These are phyloP conservation scores for Pluvialis apricaria DNA, from an alignment of 2,113 vertebrate species.

Conservation along the genomic window DNA sequence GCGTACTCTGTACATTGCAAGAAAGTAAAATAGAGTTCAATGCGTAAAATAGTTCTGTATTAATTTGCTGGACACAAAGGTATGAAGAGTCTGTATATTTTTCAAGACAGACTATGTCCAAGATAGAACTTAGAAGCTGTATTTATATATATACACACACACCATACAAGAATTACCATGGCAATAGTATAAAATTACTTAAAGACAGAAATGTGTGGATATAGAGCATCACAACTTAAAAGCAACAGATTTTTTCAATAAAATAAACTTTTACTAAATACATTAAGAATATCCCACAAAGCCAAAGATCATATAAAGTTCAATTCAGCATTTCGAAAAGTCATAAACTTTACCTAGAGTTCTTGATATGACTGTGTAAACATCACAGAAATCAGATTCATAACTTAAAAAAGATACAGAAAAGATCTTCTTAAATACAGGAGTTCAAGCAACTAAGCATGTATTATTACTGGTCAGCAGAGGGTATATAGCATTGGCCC, in stretches of 20 bases:
- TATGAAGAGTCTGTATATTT: not conserved
- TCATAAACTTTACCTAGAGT: not conserved
- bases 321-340: not conserved
- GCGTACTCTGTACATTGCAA: not conserved
- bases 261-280: not conserved
- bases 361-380: not conserved
- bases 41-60: not conserved
- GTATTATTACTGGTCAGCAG: not conserved
- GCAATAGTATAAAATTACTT: not conserved
- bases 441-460: not conserved
- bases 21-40: not conserved
- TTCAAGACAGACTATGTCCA: not conserved
- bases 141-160: not conserved
- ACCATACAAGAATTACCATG: not conserved
- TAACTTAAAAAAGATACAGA: not conserved
- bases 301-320: not conserved
- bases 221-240: not conserved
- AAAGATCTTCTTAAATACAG: not conserved
- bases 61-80: not conserved
- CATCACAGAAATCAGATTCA: not conserved
- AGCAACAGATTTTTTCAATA: not conserved
- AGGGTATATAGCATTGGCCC: not conserved
- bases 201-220: not conserved
- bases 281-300: not conserved
- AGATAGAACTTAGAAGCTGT: not conserved